Evolutionary conservation across 2,113 vertebrate genomes (phyloP).

Genomic region (Catharus bicknelli): DNA sequence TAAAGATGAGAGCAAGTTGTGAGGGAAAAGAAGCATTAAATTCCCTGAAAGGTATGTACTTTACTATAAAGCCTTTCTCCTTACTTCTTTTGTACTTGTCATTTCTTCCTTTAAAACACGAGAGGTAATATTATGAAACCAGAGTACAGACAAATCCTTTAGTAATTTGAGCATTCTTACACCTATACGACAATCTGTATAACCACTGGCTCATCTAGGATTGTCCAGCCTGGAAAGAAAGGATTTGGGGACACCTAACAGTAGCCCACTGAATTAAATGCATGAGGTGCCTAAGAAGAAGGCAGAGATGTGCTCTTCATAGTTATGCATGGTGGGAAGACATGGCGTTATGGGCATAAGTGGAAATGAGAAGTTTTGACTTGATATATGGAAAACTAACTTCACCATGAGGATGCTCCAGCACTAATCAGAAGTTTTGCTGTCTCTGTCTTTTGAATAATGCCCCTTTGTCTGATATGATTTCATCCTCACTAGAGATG

Average conservation of each 20-base stretch:
- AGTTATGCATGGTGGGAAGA: not conserved
- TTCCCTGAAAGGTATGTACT: not conserved
- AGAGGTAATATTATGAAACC: not conserved
- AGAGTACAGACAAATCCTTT: not conserved
- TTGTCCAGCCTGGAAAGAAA: not conserved
- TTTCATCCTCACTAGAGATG: not conserved
- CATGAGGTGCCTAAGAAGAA: not conserved
- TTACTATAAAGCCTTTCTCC: not conserved
- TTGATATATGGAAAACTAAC: not conserved
- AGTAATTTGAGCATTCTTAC: not conserved
- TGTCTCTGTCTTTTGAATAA: not conserved
- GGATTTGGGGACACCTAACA: not conserved
- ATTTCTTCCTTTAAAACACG: not conserved
- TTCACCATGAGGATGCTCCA: not conserved
- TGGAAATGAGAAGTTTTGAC: not conserved
- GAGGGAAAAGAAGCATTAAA: not conserved
- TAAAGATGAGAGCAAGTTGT: not conserved
- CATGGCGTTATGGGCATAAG: not conserved
- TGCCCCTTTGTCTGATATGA: not conserved
- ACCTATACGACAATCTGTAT: not conserved
- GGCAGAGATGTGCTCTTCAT: not conserved
- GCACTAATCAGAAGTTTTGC: not conserved
- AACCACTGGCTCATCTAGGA: not conserved
- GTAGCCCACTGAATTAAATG: not conserved
- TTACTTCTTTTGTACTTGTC: not conserved